These are phyloP conservation scores for Petromus typicus DNA, from an alignment of 2,113 vertebrate species.

Conservation along the genomic window DNA sequence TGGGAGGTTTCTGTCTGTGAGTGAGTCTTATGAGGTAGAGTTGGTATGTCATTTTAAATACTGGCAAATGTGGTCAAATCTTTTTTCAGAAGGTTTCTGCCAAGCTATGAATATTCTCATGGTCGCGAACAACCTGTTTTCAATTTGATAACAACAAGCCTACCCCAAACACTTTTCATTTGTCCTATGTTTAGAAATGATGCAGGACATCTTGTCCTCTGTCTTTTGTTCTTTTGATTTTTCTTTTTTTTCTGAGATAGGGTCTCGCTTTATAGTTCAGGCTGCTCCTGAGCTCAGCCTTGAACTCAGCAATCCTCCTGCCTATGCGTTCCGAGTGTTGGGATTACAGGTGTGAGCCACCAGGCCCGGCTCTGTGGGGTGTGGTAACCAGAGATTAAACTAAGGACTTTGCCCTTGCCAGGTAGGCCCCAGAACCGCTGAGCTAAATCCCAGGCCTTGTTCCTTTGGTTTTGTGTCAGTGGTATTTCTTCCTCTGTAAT, in stretches of 20 bases:
- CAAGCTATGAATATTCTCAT: not conserved
- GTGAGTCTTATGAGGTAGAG: constrained; percentile 24
- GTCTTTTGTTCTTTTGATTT: not conserved
- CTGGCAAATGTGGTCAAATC: not conserved
- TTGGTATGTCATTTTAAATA: constrained; percentile 20
- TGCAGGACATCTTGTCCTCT: not conserved
- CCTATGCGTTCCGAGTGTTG: too few species aligned
- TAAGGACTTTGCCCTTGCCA: too few species aligned
- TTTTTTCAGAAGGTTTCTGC: constrained; percentile 39
- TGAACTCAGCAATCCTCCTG: too few species aligned
- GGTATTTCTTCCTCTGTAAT: not conserved
- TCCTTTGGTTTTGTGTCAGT: not conserved
- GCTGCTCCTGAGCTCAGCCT: too few species aligned
- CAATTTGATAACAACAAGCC: not conserved
- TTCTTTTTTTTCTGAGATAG: too few species aligned
- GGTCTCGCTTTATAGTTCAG: too few species aligned
- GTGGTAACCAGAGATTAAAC: too few species aligned
- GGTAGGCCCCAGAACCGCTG: too few species aligned
- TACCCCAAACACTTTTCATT: not conserved
- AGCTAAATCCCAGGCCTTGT: too few species aligned
- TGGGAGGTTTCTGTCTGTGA: not conserved
- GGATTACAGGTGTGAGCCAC: too few species aligned
- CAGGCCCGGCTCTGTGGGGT: too few species aligned
- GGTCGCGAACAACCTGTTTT: constrained; percentile 14
- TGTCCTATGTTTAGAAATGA: not conserved